Evolutionary conservation across 2,797 vertebrate species (phyloP), one percentile per base, ranked within the genome.

Genomic region (Molossus molossus): DNA sequence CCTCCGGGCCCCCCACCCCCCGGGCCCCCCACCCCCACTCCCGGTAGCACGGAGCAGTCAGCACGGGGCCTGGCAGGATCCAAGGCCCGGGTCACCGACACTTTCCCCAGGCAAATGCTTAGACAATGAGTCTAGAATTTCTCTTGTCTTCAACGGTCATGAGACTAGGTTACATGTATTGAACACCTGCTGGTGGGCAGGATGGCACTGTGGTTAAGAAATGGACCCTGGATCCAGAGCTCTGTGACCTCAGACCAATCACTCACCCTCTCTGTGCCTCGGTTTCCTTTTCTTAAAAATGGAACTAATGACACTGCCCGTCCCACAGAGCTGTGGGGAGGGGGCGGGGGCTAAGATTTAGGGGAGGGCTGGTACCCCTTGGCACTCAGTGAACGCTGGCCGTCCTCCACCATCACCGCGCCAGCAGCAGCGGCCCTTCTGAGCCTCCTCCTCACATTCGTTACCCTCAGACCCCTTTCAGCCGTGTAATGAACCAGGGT

Each of bases 321-420:
- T 53, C 67, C 65, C 60, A 57, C 5, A 15, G 17, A 21, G 21
- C 1, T 25, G 4, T 17, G 5, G 25, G 20, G 58, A 25, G 29
- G 55, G n/a, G 3, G 6, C 20, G 23, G 9, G 45, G 45, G 53
- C 14, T 21, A 25, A 5, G 9, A 17, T 13, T 81, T 6, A 62
- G 10, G 18, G 2, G 8, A 60, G 57, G 14, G 9, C 27, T 17
- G 15, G 27, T 9, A 5, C 8, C 1, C 6, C 37, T 5, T 45
- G 58, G 53, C 45, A 14, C 1, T 53, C 17, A 5, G 0, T 27
- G 13, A 1, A 1, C 5, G 9, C 4, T 3, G 40, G 53, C 17
- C 10, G 1, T 0, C 20, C 20, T 25, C n/a, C 14, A 25, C 0
- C 1, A 2, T 1, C n/a, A 40, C 18, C 23, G 12, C 21, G 23